Base-by-base conservation (phyloP, 2,888 invertebrate species). In the Perizoma affinitatum region DNA sequence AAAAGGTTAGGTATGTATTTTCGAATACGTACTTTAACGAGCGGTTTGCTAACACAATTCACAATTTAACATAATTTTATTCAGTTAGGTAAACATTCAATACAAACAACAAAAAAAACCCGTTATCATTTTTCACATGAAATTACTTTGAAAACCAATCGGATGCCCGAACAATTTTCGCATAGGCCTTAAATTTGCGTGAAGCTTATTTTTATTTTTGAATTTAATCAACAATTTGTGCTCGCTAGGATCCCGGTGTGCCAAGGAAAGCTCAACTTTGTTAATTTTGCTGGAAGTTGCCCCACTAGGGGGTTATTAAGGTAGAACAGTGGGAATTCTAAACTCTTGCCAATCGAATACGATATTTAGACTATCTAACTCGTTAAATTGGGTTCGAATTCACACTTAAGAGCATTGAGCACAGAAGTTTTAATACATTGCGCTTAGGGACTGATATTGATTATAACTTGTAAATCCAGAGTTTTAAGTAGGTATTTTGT, bases 251-350 rank as follows among this genome's bases (percentile, higher is more conserved):
- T 81, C 80, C 79, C 78, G 77, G 73, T 77, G 80, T 51, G 54
- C 49, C 78, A 76, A 74, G 79, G 22, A 22, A 22, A 74, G 82
- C 68, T 71, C 71, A 90, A 90, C 88, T 90, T 90, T 89, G 90
- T 87, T 88, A 90, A 90, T 90, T 89, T 89, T 76, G 81, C 83
- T 80, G 78, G 79, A 88, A 90, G 84, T 90, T 90, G 74, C 68
- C 67, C 73, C 88, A 83, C 84, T 40, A 70, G 84, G 79, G 90
- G 76, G 83, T 84, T 87, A 86, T 88, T 86, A 88, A 59, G 58
- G 73, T 63, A 73, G 63, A 66, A 67, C 61, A 52, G 54, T 34
- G 55, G 44, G 61, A 55, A 52, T 58, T 54, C 61, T 57, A 42
- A 61, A 50, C 54, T 47, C 53, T 42, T 50, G 45, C 54, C 46